Evolutionary conservation across 37 sponge, comb jelly and placozoan genomes (phyloP).

Genomic region (Chondrosia reniformis): DNA sequence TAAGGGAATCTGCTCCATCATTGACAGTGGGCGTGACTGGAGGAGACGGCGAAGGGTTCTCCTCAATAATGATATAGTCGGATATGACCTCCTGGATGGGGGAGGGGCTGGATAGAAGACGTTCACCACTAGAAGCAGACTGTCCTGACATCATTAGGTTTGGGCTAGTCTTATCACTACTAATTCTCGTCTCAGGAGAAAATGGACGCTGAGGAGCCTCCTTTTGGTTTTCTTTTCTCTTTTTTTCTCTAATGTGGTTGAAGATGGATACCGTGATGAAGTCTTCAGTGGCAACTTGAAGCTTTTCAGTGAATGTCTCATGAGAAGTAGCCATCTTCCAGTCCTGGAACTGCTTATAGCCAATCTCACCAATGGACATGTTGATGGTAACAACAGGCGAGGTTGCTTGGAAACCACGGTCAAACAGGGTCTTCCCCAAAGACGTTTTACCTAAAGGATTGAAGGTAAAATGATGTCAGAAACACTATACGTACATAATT

Average conservation of each 20-base stretch:
- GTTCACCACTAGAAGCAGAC: neutral
- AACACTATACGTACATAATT: neutral
- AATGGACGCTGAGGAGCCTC: neutral
- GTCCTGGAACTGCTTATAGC: neutral
- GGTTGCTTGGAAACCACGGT: neutral
- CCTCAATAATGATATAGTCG: neutral
- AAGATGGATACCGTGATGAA: conserved; percentile 5
- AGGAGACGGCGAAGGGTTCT: neutral
- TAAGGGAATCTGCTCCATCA: neutral
- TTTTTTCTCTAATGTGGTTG: neutral
- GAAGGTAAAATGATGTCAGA: neutral
- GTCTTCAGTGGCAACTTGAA: neutral
- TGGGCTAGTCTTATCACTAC: no score
- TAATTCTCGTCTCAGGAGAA: neutral
- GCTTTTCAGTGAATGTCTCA: neutral
- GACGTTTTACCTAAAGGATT: conserved; percentile 8
- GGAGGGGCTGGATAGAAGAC: neutral
- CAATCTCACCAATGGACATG: neutral
- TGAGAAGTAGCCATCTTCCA: conserved; percentile 1
- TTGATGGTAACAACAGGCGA: no score
- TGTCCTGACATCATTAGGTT: no score
- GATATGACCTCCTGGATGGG: neutral
- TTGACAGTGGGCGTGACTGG: neutral
- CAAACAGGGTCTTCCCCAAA: neutral
- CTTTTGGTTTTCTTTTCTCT: neutral